phyloP scores from a whole-genome alignment of 2,797 vertebrate genomes.

The Sandelia bainsii region DNA sequence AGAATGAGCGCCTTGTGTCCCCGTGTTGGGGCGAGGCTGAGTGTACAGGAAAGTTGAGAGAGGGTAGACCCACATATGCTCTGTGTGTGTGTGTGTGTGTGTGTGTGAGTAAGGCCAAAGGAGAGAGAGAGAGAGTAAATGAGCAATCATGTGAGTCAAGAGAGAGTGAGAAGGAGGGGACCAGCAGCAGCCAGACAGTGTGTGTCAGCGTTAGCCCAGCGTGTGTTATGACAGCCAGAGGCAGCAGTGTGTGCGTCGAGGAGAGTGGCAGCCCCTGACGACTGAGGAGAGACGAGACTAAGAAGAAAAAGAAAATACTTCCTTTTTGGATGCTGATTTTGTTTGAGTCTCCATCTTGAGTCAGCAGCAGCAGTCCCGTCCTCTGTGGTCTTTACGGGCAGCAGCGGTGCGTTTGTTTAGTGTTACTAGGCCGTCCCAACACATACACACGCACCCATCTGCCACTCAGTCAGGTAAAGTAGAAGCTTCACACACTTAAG shows the following conservation, averaged over 20 bases:
- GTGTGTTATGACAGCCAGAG: conserved; percentile 57
- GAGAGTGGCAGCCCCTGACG: conserved; percentile 35
- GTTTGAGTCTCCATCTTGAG: conserved; percentile 13
- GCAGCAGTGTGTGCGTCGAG: conserved; percentile 2
- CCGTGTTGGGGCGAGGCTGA: conserved; percentile 65
- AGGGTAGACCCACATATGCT: conserved; percentile 21
- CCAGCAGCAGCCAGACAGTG: conserved; percentile 49
- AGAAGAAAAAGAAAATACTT: conserved; percentile 9
- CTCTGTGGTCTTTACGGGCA: conserved; percentile 21
- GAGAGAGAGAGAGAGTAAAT: conserved; percentile 18
- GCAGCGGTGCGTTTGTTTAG: conserved; percentile 32
- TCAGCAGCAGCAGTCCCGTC: conserved; percentile 27
- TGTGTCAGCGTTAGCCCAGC: conserved; percentile 64
- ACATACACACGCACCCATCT: conserved; percentile 16
- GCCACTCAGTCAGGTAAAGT: conserved; percentile 61
- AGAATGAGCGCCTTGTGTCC: conserved; percentile 83
- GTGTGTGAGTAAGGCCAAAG: conserved; percentile 5
- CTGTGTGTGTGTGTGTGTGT: conserved; percentile 8
- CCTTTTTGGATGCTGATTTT: conserved; percentile 37
- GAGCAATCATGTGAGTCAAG: conserved; percentile 33
- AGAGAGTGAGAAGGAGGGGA: conserved; percentile 52
- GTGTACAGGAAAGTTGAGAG: conserved; percentile 55
- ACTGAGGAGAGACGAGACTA: neutral
- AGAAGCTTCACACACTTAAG: neutral
- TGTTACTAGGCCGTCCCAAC: conserved; percentile 35